Evolutionary conservation across 2,797 vertebrate species (phyloP).

Genomic region (Arnoldichthys spilopterus): DNA sequence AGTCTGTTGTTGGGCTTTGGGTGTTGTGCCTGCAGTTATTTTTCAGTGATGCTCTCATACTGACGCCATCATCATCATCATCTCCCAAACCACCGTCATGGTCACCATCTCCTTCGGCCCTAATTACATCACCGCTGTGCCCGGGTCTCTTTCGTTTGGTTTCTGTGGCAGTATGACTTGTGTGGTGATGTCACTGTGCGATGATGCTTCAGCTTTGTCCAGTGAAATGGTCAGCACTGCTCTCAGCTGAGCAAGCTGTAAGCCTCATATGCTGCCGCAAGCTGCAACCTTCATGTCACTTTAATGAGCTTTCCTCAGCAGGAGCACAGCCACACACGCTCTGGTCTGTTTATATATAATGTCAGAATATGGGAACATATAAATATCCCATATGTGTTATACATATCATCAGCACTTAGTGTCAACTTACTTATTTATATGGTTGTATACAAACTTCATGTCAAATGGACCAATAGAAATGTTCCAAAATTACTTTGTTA

Average conservation of each 20-base stretch:
- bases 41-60: slow-evolving; percentile 39
- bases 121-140: slow-evolving; percentile 48
- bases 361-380: background rate
- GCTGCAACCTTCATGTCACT: background rate
- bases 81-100: slow-evolving; percentile 12
- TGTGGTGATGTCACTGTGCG: slow-evolving; percentile 50
- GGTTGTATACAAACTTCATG: too few species aligned
- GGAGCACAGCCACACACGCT: slow-evolving; percentile 2
- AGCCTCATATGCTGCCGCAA: background rate
- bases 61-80: slow-evolving; percentile 30
- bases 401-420: background rate
- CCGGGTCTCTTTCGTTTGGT: slow-evolving; percentile 11
- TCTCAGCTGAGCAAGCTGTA: slow-evolving; percentile 28
- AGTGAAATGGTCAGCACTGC: slow-evolving; percentile 15
- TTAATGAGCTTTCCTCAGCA: slow-evolving; percentile 4
- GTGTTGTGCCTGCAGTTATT: background rate
- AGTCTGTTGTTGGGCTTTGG: background rate
- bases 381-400: background rate
- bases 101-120: slow-evolving; percentile 28
- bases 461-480: too few species aligned
- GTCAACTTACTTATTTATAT: too few species aligned
- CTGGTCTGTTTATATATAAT: background rate
- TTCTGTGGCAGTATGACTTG: slow-evolving; percentile 24
- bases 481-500: too few species aligned
- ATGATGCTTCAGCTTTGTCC: slow-evolving; percentile 41